Evolutionary conservation across 1,140 invertebrate genomes (phyloP).

Genomic region (Magallana angulata): DNA sequence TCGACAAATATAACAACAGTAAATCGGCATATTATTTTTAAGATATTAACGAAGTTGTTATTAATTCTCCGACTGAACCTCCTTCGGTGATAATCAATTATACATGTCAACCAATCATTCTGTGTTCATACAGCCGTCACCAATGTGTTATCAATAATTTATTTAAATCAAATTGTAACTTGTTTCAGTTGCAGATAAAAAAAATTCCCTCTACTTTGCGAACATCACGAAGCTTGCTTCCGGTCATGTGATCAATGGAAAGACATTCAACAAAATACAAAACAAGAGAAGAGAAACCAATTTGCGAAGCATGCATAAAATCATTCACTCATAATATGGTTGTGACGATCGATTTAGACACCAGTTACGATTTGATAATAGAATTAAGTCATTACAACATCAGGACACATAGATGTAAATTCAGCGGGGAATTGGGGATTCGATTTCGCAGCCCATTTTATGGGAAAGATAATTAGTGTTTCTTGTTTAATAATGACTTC

Average conservation of each 20-base stretch:
- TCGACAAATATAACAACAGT: no score
- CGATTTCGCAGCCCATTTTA: not conserved
- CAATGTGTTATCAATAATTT: no score
- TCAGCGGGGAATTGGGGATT: not conserved
- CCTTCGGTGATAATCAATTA: no score
- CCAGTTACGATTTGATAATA: constrained; percentile 11
- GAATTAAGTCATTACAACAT: constrained; percentile 6
- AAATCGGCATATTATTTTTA: no score
- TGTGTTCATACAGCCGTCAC: no score
- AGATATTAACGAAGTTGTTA: no score
- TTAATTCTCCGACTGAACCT: no score
- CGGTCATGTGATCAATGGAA: constrained; percentile 1
- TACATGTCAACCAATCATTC: no score
- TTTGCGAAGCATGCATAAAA: constrained; percentile 14
- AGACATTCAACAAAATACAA: not conserved
- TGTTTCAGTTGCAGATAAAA: no score
- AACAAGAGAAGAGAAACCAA: constrained; percentile 19
- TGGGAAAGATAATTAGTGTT: not conserved
- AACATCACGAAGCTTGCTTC: not conserved
- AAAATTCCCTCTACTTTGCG: no score
- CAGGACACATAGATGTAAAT: not conserved
- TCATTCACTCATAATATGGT: not conserved
- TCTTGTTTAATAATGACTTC: not conserved
- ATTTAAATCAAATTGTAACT: no score
- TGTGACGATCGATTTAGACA: not conserved